Evolutionary conservation across 2,888 invertebrate species (phyloP), one percentile per base, ranked within the genome.

Genomic region (Invenusta paracnida): DNA sequence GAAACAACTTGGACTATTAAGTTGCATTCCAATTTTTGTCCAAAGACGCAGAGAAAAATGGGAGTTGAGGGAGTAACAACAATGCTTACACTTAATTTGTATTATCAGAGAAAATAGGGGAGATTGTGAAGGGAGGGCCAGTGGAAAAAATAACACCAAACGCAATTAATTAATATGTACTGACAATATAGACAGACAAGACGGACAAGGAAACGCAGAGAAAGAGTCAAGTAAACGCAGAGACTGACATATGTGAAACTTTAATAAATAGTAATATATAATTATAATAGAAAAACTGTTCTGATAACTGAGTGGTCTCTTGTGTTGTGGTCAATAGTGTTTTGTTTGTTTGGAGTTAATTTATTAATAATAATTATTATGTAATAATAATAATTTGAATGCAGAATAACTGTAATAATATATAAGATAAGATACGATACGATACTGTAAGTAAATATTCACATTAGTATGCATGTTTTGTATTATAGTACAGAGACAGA

Each of bases 301-400:
- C 73, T 73, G 73, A 73, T 73, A 73, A 73, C 73, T 73, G 73
- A 73, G 73, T 73, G 73, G 73, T 73, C 73, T 73, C 73, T 73
- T 73, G 48, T 48, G 48, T 48, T 48, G 48, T 48, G 48, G 48
- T 48, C 48, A 48, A 48, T 48, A 48, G 48, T 48, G 5, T 11
- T 48, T 11, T 5, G 5, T 48, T 5, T 11, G 48, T 11, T 5
- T 48, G 48, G 48, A 48, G 48, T 11, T 48, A n/a, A n/a, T n/a
- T n/a, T n/a, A n/a, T n/a, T n/a, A n/a, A n/a, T n/a, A n/a, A n/a
- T n/a, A n/a, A n/a, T n/a, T n/a, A n/a, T n/a, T n/a, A n/a, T n/a
- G n/a, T n/a, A n/a, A n/a, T n/a, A n/a, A n/a, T n/a, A n/a, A n/a
- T n/a, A n/a, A n/a, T n/a, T n/a, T n/a, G n/a, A n/a, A n/a, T n/a